Conservation (phyloP, 2,888 invertebrate species). For the Spatulosminthurus flaviceps region DNA sequence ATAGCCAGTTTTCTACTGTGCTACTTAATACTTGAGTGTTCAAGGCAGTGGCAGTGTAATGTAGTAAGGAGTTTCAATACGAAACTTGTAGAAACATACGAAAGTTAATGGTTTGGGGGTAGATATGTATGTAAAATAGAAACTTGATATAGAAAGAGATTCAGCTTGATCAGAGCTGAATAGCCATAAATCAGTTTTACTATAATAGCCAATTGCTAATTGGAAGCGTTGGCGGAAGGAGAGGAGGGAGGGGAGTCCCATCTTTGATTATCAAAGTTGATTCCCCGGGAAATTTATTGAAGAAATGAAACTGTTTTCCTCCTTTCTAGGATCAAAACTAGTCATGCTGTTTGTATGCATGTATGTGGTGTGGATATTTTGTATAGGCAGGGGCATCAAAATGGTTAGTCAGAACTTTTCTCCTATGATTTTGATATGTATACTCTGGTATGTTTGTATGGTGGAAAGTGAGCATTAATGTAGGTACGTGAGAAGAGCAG, state of each 20-base stretch:
- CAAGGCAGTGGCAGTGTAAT: no score
- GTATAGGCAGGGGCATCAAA: no score
- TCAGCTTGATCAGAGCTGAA: not conserved
- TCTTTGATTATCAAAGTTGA: constrained; percentile 10
- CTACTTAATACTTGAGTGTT: no score
- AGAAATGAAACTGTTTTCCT: constrained; percentile 3
- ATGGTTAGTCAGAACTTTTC: no score
- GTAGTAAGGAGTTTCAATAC: not conserved
- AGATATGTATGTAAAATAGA: no score
- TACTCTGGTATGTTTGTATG: no score
- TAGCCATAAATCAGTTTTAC: constrained; percentile 26
- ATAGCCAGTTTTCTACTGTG: no score
- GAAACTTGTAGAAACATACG: not conserved
- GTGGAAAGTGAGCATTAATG: not conserved
- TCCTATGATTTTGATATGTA: no score
- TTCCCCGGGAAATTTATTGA: constrained; percentile 8
- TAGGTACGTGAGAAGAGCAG: not conserved
- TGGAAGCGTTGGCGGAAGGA: not conserved
- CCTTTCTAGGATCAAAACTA: not conserved
- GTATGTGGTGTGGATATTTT: no score
- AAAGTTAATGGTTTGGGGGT: not conserved
- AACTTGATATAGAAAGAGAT: not conserved
- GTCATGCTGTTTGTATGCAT: not conserved
- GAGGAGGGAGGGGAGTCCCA: constrained; percentile 7
- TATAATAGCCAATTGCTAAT: constrained; percentile 20